Conservation (phyloP, 2,113 vertebrate genomes). For the Xerus inauris region DNA sequence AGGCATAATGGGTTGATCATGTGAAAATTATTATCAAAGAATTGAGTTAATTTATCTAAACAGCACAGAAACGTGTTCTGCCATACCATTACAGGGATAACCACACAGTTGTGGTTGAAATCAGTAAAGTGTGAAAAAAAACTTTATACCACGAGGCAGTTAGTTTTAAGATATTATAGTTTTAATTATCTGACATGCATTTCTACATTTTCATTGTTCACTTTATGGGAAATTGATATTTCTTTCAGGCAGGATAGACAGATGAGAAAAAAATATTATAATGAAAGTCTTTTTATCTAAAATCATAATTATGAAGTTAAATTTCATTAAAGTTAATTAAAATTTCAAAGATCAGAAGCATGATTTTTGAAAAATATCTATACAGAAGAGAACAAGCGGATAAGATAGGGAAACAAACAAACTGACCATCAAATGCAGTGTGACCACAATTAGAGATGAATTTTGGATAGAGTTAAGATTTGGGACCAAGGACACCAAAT, state of each 20-base stretch:
- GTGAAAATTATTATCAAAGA: background rate
- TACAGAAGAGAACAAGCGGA: background rate
- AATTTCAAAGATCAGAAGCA: background rate
- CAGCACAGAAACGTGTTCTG: background rate
- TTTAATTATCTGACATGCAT: background rate
- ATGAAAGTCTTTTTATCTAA: background rate
- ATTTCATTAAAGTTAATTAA: background rate
- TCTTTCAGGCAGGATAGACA: background rate
- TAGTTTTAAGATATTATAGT: background rate
- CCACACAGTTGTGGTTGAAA: background rate
- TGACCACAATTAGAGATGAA: background rate
- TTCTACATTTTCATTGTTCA: background rate
- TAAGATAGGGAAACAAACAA: background rate
- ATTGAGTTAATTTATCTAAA: background rate
- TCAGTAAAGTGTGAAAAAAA: background rate
- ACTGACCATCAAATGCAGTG: background rate
- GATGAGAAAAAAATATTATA: background rate
- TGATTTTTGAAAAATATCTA: background rate
- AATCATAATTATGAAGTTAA: background rate
- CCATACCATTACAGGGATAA: background rate
- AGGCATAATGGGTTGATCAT: background rate
- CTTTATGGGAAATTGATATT: background rate
- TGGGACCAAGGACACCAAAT: background rate
- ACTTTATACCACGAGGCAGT: background rate
- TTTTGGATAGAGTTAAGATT: background rate